Conservation (phyloP, 2,888 invertebrate species). For the Tridacna gigas region DNA sequence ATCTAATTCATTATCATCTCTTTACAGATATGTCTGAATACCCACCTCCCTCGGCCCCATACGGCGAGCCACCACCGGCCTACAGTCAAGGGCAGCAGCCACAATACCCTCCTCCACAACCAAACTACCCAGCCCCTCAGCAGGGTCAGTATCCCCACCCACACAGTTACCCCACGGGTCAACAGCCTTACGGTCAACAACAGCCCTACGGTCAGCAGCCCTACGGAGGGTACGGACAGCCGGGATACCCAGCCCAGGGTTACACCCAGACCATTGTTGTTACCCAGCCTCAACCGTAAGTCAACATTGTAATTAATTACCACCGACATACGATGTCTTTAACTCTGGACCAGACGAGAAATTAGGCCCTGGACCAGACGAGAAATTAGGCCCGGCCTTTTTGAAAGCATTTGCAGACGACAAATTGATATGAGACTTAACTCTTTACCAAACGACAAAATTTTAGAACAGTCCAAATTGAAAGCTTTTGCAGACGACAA, state of each 20-base stretch:
- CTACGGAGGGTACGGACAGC: slow-evolving; percentile 7
- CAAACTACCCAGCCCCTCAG: slow-evolving; percentile 42
- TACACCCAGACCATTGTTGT: slow-evolving; percentile 43
- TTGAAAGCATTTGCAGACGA: too few relatives aligned
- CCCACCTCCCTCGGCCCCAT: slow-evolving; percentile 37
- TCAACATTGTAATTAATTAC: background rate
- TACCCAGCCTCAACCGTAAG: slow-evolving; percentile 39
- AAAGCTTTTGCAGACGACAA: too few relatives aligned
- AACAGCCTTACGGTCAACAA: slow-evolving; percentile 16
- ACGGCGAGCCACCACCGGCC: slow-evolving; percentile 58
- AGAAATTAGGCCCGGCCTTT: too few relatives aligned
- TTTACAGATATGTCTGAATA: slow-evolving; percentile 46
- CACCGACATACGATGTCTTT: too few relatives aligned
- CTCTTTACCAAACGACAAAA: too few relatives aligned
- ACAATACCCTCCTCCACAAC: slow-evolving; percentile 31
- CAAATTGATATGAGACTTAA: too few relatives aligned
- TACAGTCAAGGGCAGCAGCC: slow-evolving; percentile 35
- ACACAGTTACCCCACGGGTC: slow-evolving; percentile 28
- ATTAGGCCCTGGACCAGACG: too few relatives aligned
- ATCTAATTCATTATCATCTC: too few relatives aligned
- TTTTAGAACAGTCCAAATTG: too few relatives aligned
- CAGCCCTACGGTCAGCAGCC: slow-evolving; percentile 29
- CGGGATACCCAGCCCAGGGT: slow-evolving; percentile 25
- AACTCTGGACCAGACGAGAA: too few relatives aligned
- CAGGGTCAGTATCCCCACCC: slow-evolving; percentile 48